Conservation (phyloP, 2,888 invertebrate species). For the Hetaerina titia region DNA sequence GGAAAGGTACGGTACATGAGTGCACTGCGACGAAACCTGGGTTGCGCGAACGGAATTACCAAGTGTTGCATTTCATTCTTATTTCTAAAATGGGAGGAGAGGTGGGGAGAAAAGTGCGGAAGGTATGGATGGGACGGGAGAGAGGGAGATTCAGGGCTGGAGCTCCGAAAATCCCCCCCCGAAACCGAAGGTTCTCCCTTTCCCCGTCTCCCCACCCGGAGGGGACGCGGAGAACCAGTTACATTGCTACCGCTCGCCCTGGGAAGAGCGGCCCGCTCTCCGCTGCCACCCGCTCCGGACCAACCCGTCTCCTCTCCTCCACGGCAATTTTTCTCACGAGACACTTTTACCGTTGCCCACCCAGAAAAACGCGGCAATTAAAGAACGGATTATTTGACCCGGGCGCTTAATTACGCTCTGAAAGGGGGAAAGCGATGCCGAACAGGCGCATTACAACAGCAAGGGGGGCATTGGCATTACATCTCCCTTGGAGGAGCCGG, state of each 20-base stretch:
- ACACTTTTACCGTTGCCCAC: conserved; percentile 65
- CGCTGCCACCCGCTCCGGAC: background rate
- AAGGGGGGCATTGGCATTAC: background rate
- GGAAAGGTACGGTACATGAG: too few relatives aligned
- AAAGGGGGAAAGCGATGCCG: background rate
- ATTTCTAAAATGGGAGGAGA: background rate
- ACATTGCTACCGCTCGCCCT: conserved; percentile 11
- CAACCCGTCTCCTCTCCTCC: background rate
- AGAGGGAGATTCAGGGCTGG: background rate
- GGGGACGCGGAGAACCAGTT: conserved; percentile 44
- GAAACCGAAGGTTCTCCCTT: conserved; percentile 32
- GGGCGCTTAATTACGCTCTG: conserved; percentile 56
- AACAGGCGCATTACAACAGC: conserved; percentile 4
- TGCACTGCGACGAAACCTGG: too few relatives aligned
- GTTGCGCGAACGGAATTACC: background rate
- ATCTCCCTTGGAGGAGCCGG: background rate
- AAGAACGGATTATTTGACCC: conserved; percentile 58
- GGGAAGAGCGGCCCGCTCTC: background rate
- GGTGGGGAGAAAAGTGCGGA: background rate
- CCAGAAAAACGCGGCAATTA: conserved; percentile 59
- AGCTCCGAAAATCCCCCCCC: background rate
- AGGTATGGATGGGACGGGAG: background rate
- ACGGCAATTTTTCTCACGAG: conserved; percentile 53
- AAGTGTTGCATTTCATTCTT: background rate
- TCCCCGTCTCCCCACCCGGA: background rate